Evolutionary conservation across 2,797 vertebrate species (phyloP).

Genomic region (Anas acuta): DNA sequence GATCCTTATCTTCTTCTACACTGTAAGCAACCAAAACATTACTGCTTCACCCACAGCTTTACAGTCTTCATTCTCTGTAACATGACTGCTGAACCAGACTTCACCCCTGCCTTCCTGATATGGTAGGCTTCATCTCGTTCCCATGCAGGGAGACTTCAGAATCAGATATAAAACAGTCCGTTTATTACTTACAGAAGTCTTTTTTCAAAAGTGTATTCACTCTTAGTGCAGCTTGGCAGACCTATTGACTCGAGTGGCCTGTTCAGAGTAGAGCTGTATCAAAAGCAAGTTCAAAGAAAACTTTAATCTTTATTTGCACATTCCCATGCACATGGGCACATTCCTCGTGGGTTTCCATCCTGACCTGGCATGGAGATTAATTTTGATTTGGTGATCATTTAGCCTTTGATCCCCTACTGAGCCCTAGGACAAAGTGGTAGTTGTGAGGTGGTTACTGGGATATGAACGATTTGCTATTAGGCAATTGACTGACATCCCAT

Average conservation of each 20-base stretch:
- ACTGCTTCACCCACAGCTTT: neutral
- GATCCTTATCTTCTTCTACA: neutral
- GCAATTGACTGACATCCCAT: conserved; percentile 26
- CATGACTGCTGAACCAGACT: neutral
- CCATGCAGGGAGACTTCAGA: neutral
- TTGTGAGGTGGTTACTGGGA: conserved; percentile 11
- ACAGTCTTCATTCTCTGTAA: neutral
- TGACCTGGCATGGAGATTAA: conserved; percentile 31
- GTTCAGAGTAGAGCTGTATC: neutral
- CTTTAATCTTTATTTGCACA: neutral
- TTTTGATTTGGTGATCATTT: conserved; percentile 48
- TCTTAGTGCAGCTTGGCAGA: neutral
- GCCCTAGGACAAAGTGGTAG: conserved; percentile 35
- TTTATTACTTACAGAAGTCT: neutral
- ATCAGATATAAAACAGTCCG: neutral
- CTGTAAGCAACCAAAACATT: neutral
- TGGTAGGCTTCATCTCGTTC: neutral
- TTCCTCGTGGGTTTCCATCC: neutral
- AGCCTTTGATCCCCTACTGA: conserved; percentile 48
- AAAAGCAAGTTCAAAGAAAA: neutral
- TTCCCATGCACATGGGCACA: neutral
- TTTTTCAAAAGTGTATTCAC: neutral
- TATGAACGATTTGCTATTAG: conserved; percentile 29
- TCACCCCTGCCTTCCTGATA: neutral
- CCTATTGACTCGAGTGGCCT: fast-evolving